A percentile compares a stretch with the other conserved stretches of the same genome.
Evolutionary conservation across 1,140 invertebrate species (phyloP).

Genomic region (Temnothorax curvispinosus): DNA sequence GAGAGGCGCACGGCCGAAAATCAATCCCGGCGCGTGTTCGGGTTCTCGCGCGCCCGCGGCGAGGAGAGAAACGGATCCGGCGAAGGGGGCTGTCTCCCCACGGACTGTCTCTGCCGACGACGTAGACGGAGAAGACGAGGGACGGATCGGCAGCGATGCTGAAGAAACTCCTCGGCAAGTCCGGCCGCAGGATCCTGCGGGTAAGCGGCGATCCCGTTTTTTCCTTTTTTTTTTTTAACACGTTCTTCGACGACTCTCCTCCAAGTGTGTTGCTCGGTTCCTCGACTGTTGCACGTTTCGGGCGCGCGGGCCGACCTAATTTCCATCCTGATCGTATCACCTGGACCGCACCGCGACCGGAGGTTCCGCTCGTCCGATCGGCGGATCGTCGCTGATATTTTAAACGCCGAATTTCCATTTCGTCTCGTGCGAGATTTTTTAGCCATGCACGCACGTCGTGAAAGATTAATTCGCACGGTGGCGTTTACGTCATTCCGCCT

Average conservation of each 20-base stretch:
- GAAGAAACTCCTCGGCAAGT: slow-evolving; percentile 81
- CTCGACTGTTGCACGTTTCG: slow-evolving; percentile 30
- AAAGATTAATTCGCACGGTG: slow-evolving; percentile 45
- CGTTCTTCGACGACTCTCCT: neutral
- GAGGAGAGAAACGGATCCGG: neutral
- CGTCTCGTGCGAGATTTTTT: neutral
- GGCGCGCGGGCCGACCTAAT: slow-evolving; percentile 59
- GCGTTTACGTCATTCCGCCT: neutral
- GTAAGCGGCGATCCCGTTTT: slow-evolving; percentile 68
- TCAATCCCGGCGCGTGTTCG: slow-evolving; percentile 52
- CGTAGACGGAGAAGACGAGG: neutral
- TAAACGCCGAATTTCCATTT: neutral
- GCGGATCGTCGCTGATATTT: neutral
- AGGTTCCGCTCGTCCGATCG: neutral
- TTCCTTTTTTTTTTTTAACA: neutral
- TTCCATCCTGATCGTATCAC: neutral
- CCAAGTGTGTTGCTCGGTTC: neutral
- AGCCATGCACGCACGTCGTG: neutral
- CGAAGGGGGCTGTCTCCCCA: neutral
- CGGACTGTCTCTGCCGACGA: neutral
- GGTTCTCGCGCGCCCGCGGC: neutral
- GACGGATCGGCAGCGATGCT: slow-evolving; percentile 72
- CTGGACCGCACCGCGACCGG: too few species aligned
- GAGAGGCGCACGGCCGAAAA: slow-evolving; percentile 54
- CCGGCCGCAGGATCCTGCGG: slow-evolving; percentile 82